Base-by-base conservation (phyloP, 2,888 invertebrate species). In the Venustoraphidia nigricollis region DNA sequence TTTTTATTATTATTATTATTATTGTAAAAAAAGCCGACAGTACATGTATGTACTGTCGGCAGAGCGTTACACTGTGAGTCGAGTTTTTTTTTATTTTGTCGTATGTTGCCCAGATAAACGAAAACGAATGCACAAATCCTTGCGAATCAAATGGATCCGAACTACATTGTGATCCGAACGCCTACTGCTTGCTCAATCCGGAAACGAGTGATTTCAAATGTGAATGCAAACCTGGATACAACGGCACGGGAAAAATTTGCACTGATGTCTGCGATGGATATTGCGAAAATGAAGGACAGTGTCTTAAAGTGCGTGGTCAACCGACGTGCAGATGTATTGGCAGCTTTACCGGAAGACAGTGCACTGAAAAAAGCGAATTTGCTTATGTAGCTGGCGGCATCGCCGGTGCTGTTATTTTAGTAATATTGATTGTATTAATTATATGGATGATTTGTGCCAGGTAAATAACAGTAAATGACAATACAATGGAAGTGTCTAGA, bases 361-460 rank as follows among this genome's bases (percentile, higher is more conserved):
- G 92, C 61, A 76, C 83, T 3, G 89, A 90, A 58, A 91, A 92
- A 65, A 90, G 90, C n/a, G 90, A 92, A 62, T 92, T 93, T 65
- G 92, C 93, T 10, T 93, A 93, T 67, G 91, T 93, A 52, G 92
- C 91, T 46, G 92, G 92, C 42, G 93, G 93, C 9, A 91, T 94
- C 53, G 91, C 93, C 8, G 91, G 90, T 13, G 86, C 89, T n/a
- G 93, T 94, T 51, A 86, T 92, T 57, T 82, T 94, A 60, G 85
- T 93, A 56, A 92, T 94, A 60, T 81, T 94, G 66, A 81, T 93
- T 58, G 91, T 92, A 36, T 75, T 94, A 53, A 79, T 94, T 47
- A 90, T 94, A 57, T 94, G 93, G 93, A 94, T 94, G 93, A 94
- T 94, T 63, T 94, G 94, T 65, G 92, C 89, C 50, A 83, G 87